Evolutionary conservation across 2,888 invertebrate species (phyloP).

Genomic region (Lamellibrachia satsuma): DNA sequence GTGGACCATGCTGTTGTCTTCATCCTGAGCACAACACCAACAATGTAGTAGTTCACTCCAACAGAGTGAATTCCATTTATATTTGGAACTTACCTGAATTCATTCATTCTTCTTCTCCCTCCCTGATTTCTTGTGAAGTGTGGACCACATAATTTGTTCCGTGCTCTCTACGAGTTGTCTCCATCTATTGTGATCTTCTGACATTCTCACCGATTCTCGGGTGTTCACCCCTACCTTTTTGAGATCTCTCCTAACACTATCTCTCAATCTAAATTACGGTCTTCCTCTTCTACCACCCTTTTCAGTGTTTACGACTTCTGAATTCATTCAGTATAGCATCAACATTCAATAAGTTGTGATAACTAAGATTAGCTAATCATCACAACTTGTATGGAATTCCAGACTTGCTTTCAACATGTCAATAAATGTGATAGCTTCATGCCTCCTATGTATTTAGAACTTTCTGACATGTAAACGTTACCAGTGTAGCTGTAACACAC

Average conservation of each 20-base stretch:
- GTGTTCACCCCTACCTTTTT: too few relatives aligned
- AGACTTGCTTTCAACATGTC: neutral
- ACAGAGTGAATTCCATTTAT: too few relatives aligned
- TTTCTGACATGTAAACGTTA: neutral
- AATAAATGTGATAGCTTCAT: neutral
- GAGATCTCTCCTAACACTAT: too few relatives aligned
- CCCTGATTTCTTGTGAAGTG: too few relatives aligned
- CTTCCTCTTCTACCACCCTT: too few relatives aligned
- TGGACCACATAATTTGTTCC: too few relatives aligned
- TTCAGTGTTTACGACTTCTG: neutral
- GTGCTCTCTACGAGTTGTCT: too few relatives aligned
- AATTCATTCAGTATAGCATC: neutral
- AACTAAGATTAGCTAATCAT: too few relatives aligned
- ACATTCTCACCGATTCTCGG: too few relatives aligned
- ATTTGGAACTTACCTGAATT: neutral
- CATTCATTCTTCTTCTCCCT: neutral
- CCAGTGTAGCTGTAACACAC: neutral
- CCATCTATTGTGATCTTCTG: too few relatives aligned
- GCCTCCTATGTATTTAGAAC: neutral
- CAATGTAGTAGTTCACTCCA: too few relatives aligned
- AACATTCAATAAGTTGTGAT: neutral
- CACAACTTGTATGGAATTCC: neutral
- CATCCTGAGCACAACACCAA: neutral
- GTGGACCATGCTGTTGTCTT: slow-evolving; percentile 44
- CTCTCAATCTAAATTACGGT: too few relatives aligned